Percentiles rank a stretch among this genome's conserved stretches.
These are phyloP conservation scores for Xerus rutilus DNA, from an alignment of 2,797 vertebrate genomes.

Conservation along the genomic window DNA sequence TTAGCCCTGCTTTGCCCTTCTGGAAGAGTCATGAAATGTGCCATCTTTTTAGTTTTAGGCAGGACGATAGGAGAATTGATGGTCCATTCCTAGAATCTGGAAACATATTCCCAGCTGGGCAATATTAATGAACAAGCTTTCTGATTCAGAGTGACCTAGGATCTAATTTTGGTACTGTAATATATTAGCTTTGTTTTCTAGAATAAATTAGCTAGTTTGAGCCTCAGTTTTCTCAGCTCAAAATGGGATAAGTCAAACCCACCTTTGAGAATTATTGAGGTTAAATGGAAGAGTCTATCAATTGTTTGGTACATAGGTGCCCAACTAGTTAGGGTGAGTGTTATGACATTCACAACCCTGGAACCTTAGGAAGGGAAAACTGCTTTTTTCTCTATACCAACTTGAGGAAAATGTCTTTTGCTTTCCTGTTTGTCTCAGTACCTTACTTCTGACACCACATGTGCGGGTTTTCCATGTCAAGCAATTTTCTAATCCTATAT, in stretches of 20 bases:
- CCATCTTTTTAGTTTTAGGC: neutral
- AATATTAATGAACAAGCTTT: neutral
- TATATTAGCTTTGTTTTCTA: neutral
- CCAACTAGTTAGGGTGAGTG: neutral
- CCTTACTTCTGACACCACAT: neutral
- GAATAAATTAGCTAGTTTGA: neutral
- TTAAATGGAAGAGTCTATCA: neutral
- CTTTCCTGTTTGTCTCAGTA: neutral
- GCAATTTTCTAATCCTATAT: neutral
- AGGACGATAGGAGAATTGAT: neutral
- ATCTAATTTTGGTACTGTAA: neutral
- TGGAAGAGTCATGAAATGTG: slow-evolving; percentile 6
- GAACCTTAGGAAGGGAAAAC: neutral
- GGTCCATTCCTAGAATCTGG: neutral
- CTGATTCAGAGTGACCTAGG: neutral
- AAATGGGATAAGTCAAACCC: neutral
- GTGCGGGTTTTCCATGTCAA: neutral
- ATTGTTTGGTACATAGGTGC: neutral
- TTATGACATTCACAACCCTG: neutral
- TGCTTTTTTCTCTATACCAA: neutral
- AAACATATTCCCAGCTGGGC: neutral
- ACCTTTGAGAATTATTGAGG: neutral
- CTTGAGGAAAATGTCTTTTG: neutral
- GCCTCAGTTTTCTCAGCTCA: neutral
- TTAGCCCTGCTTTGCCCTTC: slow-evolving; percentile 43